Evolutionary conservation across 2,113 vertebrate species (phyloP).

Genomic region (Alexandromys fortis): DNA sequence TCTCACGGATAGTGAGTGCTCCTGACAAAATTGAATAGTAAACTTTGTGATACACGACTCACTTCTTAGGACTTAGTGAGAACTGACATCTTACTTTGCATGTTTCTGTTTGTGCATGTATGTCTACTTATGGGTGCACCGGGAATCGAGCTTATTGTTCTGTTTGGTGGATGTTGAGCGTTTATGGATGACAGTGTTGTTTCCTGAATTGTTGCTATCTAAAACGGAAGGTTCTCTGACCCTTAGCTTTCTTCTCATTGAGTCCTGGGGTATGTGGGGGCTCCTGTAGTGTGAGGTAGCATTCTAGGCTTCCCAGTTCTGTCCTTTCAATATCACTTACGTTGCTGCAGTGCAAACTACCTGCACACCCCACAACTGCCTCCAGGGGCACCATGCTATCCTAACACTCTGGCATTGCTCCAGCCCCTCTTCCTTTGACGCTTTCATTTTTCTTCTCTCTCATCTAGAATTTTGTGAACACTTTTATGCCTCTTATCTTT

Average conservation of each 20-base stretch:
- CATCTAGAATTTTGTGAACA: background rate
- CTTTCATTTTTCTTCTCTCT: background rate
- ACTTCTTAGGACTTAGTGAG: background rate
- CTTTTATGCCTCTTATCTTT: background rate
- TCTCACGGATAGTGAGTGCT: background rate
- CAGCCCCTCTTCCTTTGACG: too few relatives aligned
- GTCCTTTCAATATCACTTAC: background rate
- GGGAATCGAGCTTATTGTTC: background rate
- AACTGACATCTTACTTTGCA: background rate
- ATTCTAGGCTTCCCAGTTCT: background rate
- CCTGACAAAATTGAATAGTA: slow-evolving; percentile 23
- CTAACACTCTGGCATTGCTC: background rate
- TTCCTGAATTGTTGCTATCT: slow-evolving; percentile 19
- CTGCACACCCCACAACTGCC: background rate
- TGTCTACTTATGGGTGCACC: background rate
- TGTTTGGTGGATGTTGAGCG: background rate
- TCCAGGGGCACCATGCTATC: background rate
- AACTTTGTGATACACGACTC: background rate
- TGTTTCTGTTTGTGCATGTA: background rate
- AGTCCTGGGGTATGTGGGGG: background rate
- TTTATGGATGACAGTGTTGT: background rate
- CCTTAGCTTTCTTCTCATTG: background rate
- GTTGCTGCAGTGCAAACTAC: background rate
- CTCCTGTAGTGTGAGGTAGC: background rate
- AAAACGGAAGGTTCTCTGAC: background rate